Conservation (phyloP, 1,140 invertebrate genomes). For the Drosophila dunni region DNA sequence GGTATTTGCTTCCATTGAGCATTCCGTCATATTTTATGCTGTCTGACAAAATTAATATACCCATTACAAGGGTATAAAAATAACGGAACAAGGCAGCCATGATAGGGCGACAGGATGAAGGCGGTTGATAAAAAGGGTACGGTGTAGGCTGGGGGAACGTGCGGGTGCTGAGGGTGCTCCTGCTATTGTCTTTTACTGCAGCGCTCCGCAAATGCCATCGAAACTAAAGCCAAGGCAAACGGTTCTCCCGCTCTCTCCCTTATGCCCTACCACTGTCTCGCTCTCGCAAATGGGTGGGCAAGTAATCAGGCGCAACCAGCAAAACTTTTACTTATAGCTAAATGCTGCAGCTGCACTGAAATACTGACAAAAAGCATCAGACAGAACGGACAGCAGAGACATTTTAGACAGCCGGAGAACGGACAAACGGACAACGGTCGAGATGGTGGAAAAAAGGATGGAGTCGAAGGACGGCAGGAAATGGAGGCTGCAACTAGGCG, state of each 20-base stretch:
- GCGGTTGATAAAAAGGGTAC: background rate
- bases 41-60: background rate
- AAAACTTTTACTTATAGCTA: slow-evolving; percentile 66
- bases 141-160: background rate
- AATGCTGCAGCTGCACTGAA: slow-evolving; percentile 54
- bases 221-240: slow-evolving; percentile 47
- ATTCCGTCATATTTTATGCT: too few relatives aligned
- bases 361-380: slow-evolving; percentile 52
- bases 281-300: slow-evolving; percentile 29
- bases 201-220: slow-evolving; percentile 41
- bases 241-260: background rate
- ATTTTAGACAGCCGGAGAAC: slow-evolving; percentile 3
- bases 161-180: background rate
- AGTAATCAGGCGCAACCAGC: slow-evolving; percentile 63
- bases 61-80: slow-evolving; percentile 12
- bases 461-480: slow-evolving; percentile 42
- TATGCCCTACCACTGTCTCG: background rate
- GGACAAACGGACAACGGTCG: slow-evolving; percentile 14
- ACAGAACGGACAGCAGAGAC: slow-evolving; percentile 1
- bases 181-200: slow-evolving; percentile 59
- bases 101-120: slow-evolving; percentile 11
- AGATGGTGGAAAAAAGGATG: background rate
- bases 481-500: slow-evolving; percentile 48
- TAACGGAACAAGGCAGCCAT: slow-evolving; percentile 32
- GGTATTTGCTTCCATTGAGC: too few relatives aligned